A percentile compares a stretch with the other conserved stretches of the same genome.
Conservation (phyloP, 2,888 invertebrate species). For the Timandra comae region DNA sequence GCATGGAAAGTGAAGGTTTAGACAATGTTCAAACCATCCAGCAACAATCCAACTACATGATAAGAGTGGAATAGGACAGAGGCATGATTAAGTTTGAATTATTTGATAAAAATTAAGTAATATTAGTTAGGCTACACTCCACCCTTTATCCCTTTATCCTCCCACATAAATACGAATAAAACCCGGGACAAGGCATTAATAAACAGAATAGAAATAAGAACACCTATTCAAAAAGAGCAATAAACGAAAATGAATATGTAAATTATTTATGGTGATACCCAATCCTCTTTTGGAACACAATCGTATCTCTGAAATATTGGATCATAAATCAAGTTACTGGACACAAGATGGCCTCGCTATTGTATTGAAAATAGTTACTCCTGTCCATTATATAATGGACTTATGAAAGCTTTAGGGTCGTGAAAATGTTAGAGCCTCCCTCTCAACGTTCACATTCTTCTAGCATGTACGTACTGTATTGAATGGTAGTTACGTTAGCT, state of each 20-base stretch:
- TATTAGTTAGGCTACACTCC: no score
- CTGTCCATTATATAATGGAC: constrained; percentile 51
- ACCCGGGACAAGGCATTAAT: no score
- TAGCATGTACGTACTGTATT: constrained; percentile 11
- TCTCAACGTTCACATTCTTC: constrained; percentile 39
- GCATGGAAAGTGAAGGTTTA: no score
- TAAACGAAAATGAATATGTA: constrained; percentile 19
- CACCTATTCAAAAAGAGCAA: no score
- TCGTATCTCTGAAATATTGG: constrained; percentile 46
- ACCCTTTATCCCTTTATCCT: no score
- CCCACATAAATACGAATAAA: no score
- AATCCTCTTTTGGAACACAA: constrained; percentile 31
- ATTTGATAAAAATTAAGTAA: no score
- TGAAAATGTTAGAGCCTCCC: constrained; percentile 41
- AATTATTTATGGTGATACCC: constrained; percentile 44
- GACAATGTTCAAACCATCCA: no score
- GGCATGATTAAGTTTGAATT: no score
- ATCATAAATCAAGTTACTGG: constrained; percentile 48
- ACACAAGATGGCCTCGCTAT: constrained; percentile 41
- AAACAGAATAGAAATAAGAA: background rate
- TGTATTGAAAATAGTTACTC: constrained; percentile 42
- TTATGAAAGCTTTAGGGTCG: constrained; percentile 55
- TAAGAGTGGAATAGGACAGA: no score
- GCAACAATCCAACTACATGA: no score
- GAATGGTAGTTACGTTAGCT: no score